Evolutionary conservation across 2,888 invertebrate species (phyloP).

Genomic region (Oligia strigilis): DNA sequence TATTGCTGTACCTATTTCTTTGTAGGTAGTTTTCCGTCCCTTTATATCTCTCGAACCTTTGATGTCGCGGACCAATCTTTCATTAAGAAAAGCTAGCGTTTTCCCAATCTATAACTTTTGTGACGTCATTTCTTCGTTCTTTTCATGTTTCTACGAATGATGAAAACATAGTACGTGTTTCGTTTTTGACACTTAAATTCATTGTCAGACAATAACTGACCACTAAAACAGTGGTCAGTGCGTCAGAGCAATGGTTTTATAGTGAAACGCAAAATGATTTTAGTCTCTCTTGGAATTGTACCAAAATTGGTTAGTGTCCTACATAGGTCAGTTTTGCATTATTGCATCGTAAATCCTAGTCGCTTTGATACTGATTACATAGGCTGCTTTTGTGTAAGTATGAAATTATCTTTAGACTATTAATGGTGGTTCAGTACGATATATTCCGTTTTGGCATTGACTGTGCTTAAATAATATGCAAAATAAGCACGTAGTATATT

Average conservation of each 20-base stretch:
- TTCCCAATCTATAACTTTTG: slow-evolving; percentile 9
- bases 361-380: slow-evolving; percentile 50
- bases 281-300: slow-evolving; percentile 70
- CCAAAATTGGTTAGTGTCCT: slow-evolving; percentile 71
- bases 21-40: slow-evolving; percentile 17
- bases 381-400: slow-evolving; percentile 11
- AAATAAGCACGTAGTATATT: background rate
- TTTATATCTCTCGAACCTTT: slow-evolving; percentile 37
- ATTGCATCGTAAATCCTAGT: slow-evolving; percentile 67
- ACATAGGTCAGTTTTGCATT: slow-evolving; percentile 69
- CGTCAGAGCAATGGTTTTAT: slow-evolving; percentile 48
- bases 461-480: background rate
- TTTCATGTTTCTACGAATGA: slow-evolving; percentile 15
- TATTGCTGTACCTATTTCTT: slow-evolving; percentile 18
- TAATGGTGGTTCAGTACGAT: background rate
- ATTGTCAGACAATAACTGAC: slow-evolving; percentile 18
- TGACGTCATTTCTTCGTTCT: slow-evolving; percentile 32
- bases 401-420: slow-evolving; percentile 20
- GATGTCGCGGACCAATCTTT: slow-evolving; percentile 42
- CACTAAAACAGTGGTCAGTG: background rate
- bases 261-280: slow-evolving; percentile 64
- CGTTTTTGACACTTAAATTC: slow-evolving; percentile 25
- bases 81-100: slow-evolving; percentile 21
- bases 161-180: slow-evolving; percentile 12
- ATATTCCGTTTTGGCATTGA: slow-evolving; percentile 4